Evolutionary conservation across 2,797 vertebrate genomes (phyloP).

Genomic region (Nyctalus aviator): DNA sequence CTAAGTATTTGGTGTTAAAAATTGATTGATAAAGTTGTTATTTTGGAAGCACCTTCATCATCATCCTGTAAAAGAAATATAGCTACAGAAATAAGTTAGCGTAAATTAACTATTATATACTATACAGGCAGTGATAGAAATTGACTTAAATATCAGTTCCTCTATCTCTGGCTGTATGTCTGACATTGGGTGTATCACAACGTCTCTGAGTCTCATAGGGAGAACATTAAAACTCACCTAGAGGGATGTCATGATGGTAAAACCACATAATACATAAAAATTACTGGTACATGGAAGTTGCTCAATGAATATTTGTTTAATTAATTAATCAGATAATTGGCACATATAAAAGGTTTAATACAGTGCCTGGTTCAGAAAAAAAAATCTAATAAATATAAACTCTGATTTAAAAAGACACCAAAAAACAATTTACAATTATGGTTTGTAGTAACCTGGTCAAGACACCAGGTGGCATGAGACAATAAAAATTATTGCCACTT

Average conservation of each 20-base stretch:
- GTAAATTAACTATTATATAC: neutral
- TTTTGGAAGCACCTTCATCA: neutral
- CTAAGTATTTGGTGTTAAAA: neutral
- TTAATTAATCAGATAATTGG: neutral
- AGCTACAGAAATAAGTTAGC: neutral
- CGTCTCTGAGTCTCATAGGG: neutral
- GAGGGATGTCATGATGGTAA: neutral
- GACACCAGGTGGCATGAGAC: constrained; percentile 74
- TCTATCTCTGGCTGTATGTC: neutral
- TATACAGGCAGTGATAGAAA: neutral
- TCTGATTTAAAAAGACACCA: neutral
- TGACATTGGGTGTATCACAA: neutral
- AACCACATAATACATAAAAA: neutral
- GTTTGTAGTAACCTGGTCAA: constrained; percentile 63
- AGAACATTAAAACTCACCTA: constrained; percentile 16
- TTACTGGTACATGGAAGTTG: neutral
- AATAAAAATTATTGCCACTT: constrained; percentile 64
- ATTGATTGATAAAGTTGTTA: neutral
- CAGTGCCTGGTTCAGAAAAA: neutral
- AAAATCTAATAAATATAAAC: constrained; percentile 23
- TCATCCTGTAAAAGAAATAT: constrained; percentile 35
- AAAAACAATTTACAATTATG: neutral
- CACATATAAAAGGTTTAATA: neutral
- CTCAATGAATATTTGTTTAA: constrained; percentile 14
- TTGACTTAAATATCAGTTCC: neutral